Percentiles rank a stretch among this genome's conserved stretches.
Conservation (phyloP, 2,113 vertebrate species). For the Psilopogon haemacephalus region DNA sequence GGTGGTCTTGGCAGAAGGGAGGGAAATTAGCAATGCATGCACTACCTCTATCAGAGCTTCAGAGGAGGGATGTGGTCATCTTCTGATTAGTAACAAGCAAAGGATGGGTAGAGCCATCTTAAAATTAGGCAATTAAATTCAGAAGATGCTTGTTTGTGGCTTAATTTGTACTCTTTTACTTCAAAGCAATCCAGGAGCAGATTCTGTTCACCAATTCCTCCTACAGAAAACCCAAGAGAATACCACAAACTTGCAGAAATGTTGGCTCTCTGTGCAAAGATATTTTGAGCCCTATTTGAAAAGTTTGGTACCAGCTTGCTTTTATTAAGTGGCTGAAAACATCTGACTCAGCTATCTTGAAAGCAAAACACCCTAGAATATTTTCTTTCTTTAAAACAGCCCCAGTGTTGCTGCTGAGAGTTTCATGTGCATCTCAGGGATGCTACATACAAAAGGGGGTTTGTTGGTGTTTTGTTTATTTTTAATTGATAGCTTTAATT, state of each 20-base stretch:
- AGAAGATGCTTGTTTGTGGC: background rate
- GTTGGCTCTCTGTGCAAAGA: background rate
- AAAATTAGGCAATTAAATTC: background rate
- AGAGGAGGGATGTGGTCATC: background rate
- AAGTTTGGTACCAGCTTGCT: background rate
- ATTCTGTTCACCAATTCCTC: background rate
- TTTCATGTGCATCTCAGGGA: background rate
- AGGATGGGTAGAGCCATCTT: background rate
- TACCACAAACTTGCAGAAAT: background rate
- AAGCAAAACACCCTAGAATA: background rate
- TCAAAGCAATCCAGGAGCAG: background rate
- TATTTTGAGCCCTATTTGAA: background rate
- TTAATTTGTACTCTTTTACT: background rate
- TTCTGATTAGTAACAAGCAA: background rate
- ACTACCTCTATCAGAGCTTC: background rate
- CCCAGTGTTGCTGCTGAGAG: background rate
- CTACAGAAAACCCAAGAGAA: background rate
- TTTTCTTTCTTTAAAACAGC: background rate
- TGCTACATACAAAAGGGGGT: background rate
- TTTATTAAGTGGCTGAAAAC: slow-evolving; percentile 20
- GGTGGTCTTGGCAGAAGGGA: background rate
- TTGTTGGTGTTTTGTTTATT: background rate
- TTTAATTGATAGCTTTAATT: background rate
- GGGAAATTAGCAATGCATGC: background rate
- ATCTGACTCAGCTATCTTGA: background rate